phyloP scores from a whole-genome alignment of 1,140 invertebrate species.

The Bactericera cockerelli region DNA sequence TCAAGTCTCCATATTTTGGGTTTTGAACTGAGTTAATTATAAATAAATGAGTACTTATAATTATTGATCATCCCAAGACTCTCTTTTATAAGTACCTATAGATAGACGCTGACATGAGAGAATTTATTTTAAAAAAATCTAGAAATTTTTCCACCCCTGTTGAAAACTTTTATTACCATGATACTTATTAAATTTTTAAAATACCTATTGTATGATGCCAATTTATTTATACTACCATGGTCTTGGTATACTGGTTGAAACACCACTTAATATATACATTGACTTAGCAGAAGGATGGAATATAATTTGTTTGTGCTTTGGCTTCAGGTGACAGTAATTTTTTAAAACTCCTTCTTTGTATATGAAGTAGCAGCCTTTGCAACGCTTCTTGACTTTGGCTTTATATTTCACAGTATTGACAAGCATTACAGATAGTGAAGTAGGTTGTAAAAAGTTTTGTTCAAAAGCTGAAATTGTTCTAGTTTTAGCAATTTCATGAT shows the following conservation, averaged over 20 bases:
- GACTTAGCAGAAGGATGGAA: not conserved
- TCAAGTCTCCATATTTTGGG: too few species aligned
- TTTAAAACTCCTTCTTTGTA: not conserved
- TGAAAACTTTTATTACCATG: too few species aligned
- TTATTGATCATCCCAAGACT: too few species aligned
- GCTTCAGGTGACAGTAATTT: not conserved
- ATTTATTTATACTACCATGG: not conserved
- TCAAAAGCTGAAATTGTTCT: not conserved
- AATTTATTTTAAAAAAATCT: too few species aligned
- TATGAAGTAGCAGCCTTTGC: not conserved
- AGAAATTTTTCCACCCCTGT: too few species aligned
- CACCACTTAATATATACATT: not conserved
- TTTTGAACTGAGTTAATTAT: too few species aligned
- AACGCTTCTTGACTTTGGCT: not conserved
- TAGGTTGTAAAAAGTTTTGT: not conserved
- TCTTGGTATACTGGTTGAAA: not conserved
- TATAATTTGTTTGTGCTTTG: conserved; percentile 1
- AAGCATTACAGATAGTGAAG: not conserved
- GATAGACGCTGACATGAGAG: too few species aligned
- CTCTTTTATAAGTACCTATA: too few species aligned
- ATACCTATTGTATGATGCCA: too few species aligned
- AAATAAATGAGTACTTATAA: too few species aligned
- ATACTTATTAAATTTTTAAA: too few species aligned
- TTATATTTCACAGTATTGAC: not conserved
- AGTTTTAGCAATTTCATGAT: not conserved